Evolutionary conservation across 2,888 invertebrate species (phyloP).

Genomic region (Mythimna lalbum): DNA sequence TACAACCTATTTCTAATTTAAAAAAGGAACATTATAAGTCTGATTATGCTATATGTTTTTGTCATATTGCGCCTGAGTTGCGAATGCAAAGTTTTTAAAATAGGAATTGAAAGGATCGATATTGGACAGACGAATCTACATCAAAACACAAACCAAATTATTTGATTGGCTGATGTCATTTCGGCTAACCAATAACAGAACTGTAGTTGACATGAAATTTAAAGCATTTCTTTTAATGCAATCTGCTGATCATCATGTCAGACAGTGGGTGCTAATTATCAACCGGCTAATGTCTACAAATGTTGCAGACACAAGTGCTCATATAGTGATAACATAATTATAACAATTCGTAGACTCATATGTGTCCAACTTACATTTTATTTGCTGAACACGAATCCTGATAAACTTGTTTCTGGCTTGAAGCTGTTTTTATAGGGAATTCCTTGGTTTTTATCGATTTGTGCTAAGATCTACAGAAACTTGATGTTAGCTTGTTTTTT

Average conservation of each 20-base stretch:
- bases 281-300: background rate
- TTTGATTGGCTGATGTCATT: background rate
- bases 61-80: background rate
- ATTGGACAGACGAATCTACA: background rate
- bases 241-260: background rate
- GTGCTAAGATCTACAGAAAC: constrained; percentile 24
- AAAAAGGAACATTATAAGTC: too few relatives aligned
- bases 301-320: constrained; percentile 9
- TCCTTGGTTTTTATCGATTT: constrained; percentile 35
- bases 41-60: too few relatives aligned
- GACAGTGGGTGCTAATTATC: background rate
- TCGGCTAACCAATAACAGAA: background rate
- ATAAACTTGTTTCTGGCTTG: constrained; percentile 47
- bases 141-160: background rate
- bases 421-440: constrained; percentile 38
- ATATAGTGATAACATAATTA: constrained; percentile 37
- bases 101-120: background rate
- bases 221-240: background rate
- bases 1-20: background rate
- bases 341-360: constrained; percentile 24
- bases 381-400: constrained; percentile 24
- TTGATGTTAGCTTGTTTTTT: constrained; percentile 25
- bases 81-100: background rate
- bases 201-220: background rate
- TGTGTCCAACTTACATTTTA: constrained; percentile 24